Base-by-base conservation (phyloP, 1,140 invertebrate species). In the Leucophenga varia region DNA sequence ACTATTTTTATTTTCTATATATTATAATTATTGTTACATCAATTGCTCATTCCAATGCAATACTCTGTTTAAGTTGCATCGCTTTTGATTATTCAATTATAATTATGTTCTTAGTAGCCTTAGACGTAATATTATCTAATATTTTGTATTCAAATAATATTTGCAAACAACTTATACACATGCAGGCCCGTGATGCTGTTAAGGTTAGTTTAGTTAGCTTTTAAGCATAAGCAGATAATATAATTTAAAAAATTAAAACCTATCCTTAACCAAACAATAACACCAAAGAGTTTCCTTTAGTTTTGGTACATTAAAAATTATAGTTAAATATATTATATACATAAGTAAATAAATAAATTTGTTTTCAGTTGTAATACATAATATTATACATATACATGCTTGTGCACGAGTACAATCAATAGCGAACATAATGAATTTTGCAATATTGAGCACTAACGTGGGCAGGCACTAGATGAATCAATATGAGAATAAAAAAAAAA, bases 161-260 rank as follows among this genome's bases (percentile, higher is more conserved):
- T 61, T 44, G 37, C 46, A 44, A 49, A 68, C 64, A 68, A 68
- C 64, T 40, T 68, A 68, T 68, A 68, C 64, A 68, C 64, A 68
- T 68, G 63, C 63, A 65, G 49, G 54, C 47, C 53, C 42, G 56
- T 49, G 49, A 54, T 30, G 43, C 46, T 39, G 50, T 8, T 55
- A 53, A 43, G 34, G 41, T 37, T 55, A 37, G 34, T 32, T 37
- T 37, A 37, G 14, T 40, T 20, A 44, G 47, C 8, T n/a, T 50
- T 65, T 67, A 65, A 25, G 22, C 14, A 32, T 25, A 25, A 25
- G 22, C 22, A 25, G 22, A 25, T 6, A 25, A 10, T 10, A 25
- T 25, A 3, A 32, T 37, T 37, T 8, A 7, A 37, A 37, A 37
- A 18, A 35, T 16, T 18, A 37, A 37, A 17, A 37, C 3, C 22